Evolutionary conservation across 53 echinoderm and acorn worm species (phyloP).

Genomic region (Glandiceps talaboti): DNA sequence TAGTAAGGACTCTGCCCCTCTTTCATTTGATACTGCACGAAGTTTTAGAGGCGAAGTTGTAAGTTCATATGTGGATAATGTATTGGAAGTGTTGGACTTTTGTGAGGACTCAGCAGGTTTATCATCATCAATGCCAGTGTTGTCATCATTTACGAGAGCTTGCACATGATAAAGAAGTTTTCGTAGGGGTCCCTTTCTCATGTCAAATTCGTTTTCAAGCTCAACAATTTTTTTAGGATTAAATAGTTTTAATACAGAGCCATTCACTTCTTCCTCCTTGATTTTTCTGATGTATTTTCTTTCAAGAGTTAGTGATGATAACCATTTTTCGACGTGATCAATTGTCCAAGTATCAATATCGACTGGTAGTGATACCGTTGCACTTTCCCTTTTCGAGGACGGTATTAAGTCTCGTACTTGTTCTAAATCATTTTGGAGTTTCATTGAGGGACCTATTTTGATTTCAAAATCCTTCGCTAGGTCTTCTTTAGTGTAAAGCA

Average conservation of each 20-base stretch:
- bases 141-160: not conserved
- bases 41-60: not conserved
- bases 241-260: not conserved
- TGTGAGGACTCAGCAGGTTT: not conserved
- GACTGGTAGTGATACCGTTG: not conserved
- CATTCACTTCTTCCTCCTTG: not conserved
- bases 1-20: too few species aligned
- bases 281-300: not conserved
- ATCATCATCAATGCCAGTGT: not conserved
- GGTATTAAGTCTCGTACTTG: not conserved
- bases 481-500: not conserved
- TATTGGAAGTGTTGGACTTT: not conserved
- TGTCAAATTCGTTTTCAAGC: not conserved
- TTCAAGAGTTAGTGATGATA: not conserved
- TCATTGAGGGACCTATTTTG: constrained; percentile 4
- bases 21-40: too few species aligned
- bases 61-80: not conserved
- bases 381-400: too few species aligned
- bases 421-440: not conserved
- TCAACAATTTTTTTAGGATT: not conserved
- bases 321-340: not conserved
- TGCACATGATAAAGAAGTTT: not conserved
- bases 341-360: not conserved
- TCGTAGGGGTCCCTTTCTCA: not conserved
- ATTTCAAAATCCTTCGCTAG: constrained; percentile 2